These are phyloP conservation scores for Pelobates fuscus DNA, from an alignment of 2,113 vertebrate genomes.

Conservation along the genomic window DNA sequence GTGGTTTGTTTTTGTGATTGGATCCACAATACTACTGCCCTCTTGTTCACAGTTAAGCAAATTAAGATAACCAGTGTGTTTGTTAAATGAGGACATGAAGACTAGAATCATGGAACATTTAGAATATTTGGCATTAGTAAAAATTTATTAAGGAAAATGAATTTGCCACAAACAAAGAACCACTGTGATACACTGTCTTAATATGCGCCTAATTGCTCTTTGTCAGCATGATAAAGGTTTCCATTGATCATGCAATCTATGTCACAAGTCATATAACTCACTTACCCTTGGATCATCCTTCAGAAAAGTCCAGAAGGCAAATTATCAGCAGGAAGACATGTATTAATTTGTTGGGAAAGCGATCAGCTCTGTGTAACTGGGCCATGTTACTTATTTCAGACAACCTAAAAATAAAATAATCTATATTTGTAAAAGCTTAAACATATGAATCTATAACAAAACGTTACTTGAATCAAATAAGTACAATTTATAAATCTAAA, in stretches of 20 bases:
- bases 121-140: constrained; percentile 24
- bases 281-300: constrained; percentile 16
- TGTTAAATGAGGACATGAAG: background rate
- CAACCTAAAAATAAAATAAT: constrained; percentile 1
- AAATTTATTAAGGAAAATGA: constrained; percentile 25
- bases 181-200: constrained; percentile 1
- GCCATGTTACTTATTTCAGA: background rate
- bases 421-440: background rate
- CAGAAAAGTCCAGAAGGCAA: background rate
- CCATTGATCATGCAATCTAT: constrained; percentile 13
- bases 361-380: background rate
- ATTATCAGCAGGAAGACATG: background rate
- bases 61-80: too few relatives aligned
- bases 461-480: background rate
- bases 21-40: too few relatives aligned
- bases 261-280: constrained; percentile 1
- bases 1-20: too few relatives aligned
- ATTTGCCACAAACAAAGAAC: constrained; percentile 17
- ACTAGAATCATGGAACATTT: constrained; percentile 4
- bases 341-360: background rate
- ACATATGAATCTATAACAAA: background rate
- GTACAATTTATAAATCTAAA: too few relatives aligned
- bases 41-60: too few relatives aligned
- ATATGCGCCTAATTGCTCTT: constrained; percentile 4
- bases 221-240: constrained; percentile 30